A percentile compares a stretch with the other conserved stretches of the same genome.
These are phyloP conservation scores for Mythimna albipuncta DNA, from an alignment of 2,888 invertebrate genomes.

Conservation along the genomic window DNA sequence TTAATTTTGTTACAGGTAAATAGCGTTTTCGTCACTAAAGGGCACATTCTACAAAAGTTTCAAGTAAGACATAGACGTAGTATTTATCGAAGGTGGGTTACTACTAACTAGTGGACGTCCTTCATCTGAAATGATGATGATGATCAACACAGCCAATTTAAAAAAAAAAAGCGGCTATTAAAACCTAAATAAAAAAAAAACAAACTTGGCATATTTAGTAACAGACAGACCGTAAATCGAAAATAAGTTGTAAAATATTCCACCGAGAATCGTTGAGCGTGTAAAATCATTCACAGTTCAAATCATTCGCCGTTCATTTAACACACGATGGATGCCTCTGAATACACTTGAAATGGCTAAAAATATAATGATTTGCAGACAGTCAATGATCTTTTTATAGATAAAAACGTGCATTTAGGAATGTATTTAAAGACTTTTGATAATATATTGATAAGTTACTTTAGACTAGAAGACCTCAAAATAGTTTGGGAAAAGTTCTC, in stretches of 20 bases:
- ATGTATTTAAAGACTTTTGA: neutral
- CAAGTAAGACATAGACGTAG: slow-evolving; percentile 44
- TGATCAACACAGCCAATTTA: neutral
- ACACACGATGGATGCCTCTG: slow-evolving; percentile 49
- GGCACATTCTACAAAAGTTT: fast-evolving
- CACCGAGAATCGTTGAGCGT: slow-evolving; percentile 38
- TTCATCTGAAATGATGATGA: no score
- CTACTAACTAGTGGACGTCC: no score
- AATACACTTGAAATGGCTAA: slow-evolving; percentile 37
- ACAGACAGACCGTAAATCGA: slow-evolving; percentile 11
- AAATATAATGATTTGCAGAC: slow-evolving; percentile 50
- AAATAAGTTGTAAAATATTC: slow-evolving; percentile 46
- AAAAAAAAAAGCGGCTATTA: neutral
- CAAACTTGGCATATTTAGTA: neutral
- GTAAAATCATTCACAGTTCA: slow-evolving; percentile 58
- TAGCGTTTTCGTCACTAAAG: neutral
- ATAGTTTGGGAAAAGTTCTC: no score
- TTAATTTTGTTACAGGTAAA: slow-evolving; percentile 48
- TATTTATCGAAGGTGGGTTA: no score
- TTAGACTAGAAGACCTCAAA: neutral
- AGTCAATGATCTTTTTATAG: slow-evolving; percentile 32
- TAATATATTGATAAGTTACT: neutral
- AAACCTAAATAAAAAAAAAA: neutral
- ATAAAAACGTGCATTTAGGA: neutral
- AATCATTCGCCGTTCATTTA: slow-evolving; percentile 58